Base-by-base conservation (phyloP, 1,140 invertebrate species). In the Aphelenchoides fujianensis region DNA sequence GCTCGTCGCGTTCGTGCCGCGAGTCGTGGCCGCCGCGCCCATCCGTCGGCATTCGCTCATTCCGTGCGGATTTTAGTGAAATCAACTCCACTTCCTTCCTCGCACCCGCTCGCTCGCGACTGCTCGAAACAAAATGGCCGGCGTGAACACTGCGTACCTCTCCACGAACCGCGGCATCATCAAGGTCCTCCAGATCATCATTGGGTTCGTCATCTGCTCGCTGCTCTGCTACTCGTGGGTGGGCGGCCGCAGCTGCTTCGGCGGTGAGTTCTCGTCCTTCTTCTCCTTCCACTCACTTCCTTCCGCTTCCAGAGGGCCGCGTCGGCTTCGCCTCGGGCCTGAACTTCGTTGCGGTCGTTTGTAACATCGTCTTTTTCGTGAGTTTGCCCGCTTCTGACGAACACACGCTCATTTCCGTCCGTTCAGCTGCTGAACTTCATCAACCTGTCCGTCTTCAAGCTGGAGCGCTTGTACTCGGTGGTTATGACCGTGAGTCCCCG, bases 231-330 rank as follows among this genome's bases (percentile, higher is more conserved):
- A 54, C 2, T 7, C 3, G 0, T n/a, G 3, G 16, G 72, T 67
- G 41, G 75, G 75, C 36, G 76, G 76, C 27, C 61, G 69, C n/a
- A 63, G 61, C n/a, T 78, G 75, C 71, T 77, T 78, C 62, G 72
- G 71, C 12, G 75, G 72, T 35, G 75, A 73, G 36, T 76, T 70
- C 52, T 69, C 32, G 1, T 77, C 74, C 19, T n/a, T n/a, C n/a
- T n/a, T n/a, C n/a, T n/a, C n/a, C n/a, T n/a, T n/a, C n/a, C n/a
- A n/a, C n/a, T n/a, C n/a, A n/a, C n/a, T n/a, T n/a, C n/a, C n/a
- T n/a, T n/a, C n/a, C 70, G 70, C 32, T 72, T 77, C 12, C 74
- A 67, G 81, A 82, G 53, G 81, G 81, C n/a, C 74, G 80, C 67
- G 66, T 82, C 34, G 80, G 79, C 70, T 82, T 66, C 64, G 48